Conservation (phyloP, 2,797 vertebrate genomes). For the Cossypha heuglini region DNA sequence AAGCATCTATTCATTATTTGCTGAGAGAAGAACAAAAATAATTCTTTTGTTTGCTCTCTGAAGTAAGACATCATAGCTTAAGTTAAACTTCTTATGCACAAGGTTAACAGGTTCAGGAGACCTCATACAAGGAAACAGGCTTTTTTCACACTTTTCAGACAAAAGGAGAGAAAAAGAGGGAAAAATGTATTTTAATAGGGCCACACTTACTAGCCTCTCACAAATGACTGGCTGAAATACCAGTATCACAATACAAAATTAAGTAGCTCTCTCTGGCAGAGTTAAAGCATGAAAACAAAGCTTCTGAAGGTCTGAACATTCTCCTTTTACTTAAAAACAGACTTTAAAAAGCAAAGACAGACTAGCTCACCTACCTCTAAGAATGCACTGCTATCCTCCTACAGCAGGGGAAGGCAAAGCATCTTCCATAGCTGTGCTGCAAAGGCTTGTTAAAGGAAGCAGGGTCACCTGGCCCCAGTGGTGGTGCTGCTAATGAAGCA, state of each 20-base stretch:
- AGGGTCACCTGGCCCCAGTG: not conserved
- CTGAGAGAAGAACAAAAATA: not conserved
- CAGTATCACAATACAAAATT: not conserved
- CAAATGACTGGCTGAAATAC: not conserved
- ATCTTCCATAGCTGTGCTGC: not conserved
- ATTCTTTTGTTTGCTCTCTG: not conserved
- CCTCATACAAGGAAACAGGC: not conserved
- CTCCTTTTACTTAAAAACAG: not conserved
- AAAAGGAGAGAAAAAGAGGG: fast-evolving
- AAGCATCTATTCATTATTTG: not conserved
- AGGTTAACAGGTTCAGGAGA: not conserved
- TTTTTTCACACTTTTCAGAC: not conserved
- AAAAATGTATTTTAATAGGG: not conserved
- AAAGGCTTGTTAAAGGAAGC: not conserved
- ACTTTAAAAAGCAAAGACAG: fast-evolving
- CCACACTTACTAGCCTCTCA: not conserved
- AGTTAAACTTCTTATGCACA: not conserved
- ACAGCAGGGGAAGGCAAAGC: fast-evolving
- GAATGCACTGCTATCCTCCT: fast-evolving
- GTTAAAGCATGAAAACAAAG: not conserved
- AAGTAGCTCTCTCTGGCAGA: not conserved
- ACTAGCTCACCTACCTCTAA: fast-evolving
- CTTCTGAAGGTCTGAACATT: not conserved
- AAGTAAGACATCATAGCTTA: not conserved
- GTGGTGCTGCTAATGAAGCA: not conserved